A percentile compares a stretch with the other conserved stretches of the same genome.
Conservation (phyloP, 2,113 vertebrate species). For the Etia nguti region DNA sequence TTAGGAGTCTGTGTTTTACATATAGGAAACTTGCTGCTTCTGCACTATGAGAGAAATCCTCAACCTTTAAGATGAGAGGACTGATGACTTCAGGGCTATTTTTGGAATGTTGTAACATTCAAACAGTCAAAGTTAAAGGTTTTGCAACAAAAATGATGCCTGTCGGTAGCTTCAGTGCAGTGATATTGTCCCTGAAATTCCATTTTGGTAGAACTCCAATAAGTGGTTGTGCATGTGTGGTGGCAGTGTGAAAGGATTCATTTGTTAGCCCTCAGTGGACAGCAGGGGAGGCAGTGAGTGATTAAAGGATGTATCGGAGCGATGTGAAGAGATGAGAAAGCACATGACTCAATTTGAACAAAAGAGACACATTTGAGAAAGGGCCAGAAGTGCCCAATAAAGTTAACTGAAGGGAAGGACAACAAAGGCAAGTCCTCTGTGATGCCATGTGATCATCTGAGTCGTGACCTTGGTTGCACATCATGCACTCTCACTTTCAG, state of each 20-base stretch:
- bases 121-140: constrained; percentile 25
- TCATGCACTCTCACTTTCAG: background rate
- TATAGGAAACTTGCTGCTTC: background rate
- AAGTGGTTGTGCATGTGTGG: background rate
- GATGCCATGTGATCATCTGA: background rate
- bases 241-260: background rate
- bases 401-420: background rate
- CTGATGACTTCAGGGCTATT: constrained; percentile 5
- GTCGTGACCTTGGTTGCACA: background rate
- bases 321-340: constrained; percentile 33
- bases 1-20: background rate
- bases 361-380: constrained; percentile 18
- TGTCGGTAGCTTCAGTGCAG: background rate
- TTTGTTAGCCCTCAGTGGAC: constrained; percentile 28
- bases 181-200: background rate
- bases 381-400: background rate
- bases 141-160: background rate
- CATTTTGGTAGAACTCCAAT: background rate
- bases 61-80: constrained; percentile 34
- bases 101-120: constrained; percentile 35
- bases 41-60: background rate
- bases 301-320: constrained; percentile 38
- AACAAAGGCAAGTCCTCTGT: background rate
- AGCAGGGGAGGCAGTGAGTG: constrained; percentile 44
- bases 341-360: constrained; percentile 34